Evolutionary conservation across 2,888 invertebrate genomes (phyloP), one percentile per base, ranked within the genome.

Genomic region (Neoaliturus tenellus): DNA sequence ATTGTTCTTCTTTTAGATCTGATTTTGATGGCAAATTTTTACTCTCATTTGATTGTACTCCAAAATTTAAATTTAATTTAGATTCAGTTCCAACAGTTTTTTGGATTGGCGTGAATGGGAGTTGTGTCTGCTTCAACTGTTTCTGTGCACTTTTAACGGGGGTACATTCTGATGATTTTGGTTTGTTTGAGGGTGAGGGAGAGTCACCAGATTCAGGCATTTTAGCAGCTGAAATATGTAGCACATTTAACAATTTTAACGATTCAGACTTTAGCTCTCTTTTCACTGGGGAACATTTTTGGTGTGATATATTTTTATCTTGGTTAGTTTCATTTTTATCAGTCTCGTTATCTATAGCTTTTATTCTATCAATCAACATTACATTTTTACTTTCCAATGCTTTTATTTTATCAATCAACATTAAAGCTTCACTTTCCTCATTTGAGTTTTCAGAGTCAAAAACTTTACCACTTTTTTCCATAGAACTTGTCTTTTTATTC

Each of bases 71-170:
- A 20, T 51, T 10, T 51, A 10, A 51, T 4, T 51, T 51, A 20
- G 6, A 35, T 35, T n/a, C n/a, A n/a, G 51, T 3, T 23, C n/a
- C 51, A 23, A 20, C 4, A 5, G 28, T 28, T 62, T 62, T 62
- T 17, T 4, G 62, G 17, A 78, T 23, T 33, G 78, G 78, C n/a
- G 35, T 55, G n/a, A 78, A 78, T 20, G 78, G 78, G n/a, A 78
- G 78, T 35, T 78, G 78, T 20, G 78, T 78, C 35, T 78, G 78
- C 31, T 78, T 78, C n/a, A 78, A 55, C 14, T 31, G 14, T 28
- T 78, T 78, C 33, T 78, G 78, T 0, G 55, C 78, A 55, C 25
- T 31, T 55, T 78, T 78, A 31, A 48, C 23, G 20, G 78, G 78
- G 17, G 78, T 78, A 20, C 20, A 20, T 48, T 28, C 33, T 20